Percentiles rank a stretch among this genome's conserved stretches.
Conservation (phyloP, 2,888 invertebrate genomes). For the Lochmaea crataegi region DNA sequence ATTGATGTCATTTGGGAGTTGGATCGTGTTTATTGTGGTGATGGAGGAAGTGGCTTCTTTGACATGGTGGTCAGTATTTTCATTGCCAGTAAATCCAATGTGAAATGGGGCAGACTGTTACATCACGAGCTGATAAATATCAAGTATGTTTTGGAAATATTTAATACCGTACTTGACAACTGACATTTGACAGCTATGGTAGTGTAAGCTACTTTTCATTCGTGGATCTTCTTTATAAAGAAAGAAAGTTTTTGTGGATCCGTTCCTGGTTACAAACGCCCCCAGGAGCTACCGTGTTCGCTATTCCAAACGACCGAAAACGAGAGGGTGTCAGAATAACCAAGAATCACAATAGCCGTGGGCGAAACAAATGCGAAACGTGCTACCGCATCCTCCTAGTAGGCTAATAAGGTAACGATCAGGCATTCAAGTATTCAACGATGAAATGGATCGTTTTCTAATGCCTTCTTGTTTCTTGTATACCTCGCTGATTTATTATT, state of each 20-base stretch:
- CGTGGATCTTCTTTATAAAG: not conserved
- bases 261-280: constrained; percentile 14
- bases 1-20: no score
- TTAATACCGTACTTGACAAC: no score
- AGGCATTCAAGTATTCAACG: constrained; percentile 45
- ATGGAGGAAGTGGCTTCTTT: no score
- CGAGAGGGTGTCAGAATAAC: constrained; percentile 49
- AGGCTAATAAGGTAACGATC: constrained; percentile 60
- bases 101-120: no score
- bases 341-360: constrained; percentile 57
- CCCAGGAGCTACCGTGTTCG: constrained; percentile 27
- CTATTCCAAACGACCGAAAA: constrained; percentile 32
- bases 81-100: no score
- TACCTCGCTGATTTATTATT: constrained; percentile 59
- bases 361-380: constrained; percentile 61
- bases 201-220: no score
- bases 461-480: constrained; percentile 51
- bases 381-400: constrained; percentile 57
- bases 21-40: no score
- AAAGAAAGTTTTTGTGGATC: not conserved
- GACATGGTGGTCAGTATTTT: no score
- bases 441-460: constrained; percentile 59
- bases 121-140: no score
- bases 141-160: no score
- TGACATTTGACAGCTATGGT: no score